These are phyloP conservation scores for Ammospiza caudacuta DNA, from an alignment of 2,113 vertebrate species.

Conservation along the genomic window DNA sequence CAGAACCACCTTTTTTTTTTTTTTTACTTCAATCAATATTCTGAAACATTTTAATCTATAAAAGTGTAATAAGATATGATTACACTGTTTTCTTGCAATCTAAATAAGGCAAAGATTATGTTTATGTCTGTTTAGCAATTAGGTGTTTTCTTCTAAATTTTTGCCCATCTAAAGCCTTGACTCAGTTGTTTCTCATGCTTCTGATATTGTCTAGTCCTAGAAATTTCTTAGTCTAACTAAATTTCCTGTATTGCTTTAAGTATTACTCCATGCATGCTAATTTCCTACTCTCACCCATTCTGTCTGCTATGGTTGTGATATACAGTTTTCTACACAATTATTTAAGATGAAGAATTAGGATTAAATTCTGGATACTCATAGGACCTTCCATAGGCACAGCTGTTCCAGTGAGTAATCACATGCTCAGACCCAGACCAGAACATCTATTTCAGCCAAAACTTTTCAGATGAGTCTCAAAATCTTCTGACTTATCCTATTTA, in stretches of 20 bases:
- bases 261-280: neutral
- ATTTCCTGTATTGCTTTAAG: neutral
- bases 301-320: neutral
- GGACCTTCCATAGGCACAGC: neutral
- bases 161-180: neutral
- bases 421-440: neutral
- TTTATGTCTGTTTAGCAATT: neutral
- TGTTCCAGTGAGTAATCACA: neutral
- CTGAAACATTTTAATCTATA: neutral
- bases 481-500: neutral
- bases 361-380: neutral
- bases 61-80: neutral
- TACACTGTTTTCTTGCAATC: neutral
- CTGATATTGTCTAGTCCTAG: neutral
- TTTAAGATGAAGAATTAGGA: neutral
- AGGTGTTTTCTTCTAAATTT: neutral
- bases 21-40: conserved; percentile 2
- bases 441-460: neutral
- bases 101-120: neutral
- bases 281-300: neutral
- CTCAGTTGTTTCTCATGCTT: neutral
- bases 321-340: neutral
- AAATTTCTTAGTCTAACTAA: neutral
- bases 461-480: neutral
- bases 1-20: neutral